Evolutionary conservation across 2,888 invertebrate genomes (phyloP).

Genomic region (Acrocyrtus sp.): DNA sequence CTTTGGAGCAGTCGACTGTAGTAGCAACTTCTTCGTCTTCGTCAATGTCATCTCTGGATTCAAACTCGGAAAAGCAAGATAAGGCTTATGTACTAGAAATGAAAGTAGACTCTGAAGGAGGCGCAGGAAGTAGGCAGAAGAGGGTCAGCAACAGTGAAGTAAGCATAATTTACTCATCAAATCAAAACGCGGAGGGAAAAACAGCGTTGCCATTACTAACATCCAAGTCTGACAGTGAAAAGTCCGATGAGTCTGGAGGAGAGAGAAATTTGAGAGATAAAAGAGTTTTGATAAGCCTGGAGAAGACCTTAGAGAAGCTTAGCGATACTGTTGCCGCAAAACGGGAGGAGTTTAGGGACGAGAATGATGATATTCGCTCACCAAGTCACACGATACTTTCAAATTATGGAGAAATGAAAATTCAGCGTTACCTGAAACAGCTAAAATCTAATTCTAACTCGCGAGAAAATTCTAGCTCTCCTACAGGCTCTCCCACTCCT

Average conservation of each 20-base stretch:
- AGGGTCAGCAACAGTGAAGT: not conserved
- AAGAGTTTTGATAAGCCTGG: conserved; percentile 29
- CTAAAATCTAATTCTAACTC: conserved; percentile 56
- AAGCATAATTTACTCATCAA: not conserved
- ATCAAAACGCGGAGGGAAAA: not conserved
- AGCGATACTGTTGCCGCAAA: conserved; percentile 17
- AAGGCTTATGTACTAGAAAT: conserved; percentile 32
- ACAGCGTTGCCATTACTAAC: conserved; percentile 1
- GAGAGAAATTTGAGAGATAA: too few species aligned
- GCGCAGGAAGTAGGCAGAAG: not conserved
- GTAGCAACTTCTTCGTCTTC: conserved; percentile 36
- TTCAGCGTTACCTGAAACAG: conserved; percentile 61
- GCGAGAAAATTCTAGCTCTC: conserved; percentile 44
- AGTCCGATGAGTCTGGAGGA: not conserved
- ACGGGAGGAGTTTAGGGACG: conserved; percentile 8
- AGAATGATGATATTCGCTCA: conserved; percentile 30
- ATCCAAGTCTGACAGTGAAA: conserved; percentile 2
- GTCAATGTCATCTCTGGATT: conserved; percentile 37
- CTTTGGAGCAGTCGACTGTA: too few species aligned
- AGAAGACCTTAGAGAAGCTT: too few species aligned
- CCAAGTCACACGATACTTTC: conserved; percentile 58
- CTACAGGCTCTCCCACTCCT: conserved; percentile 40
- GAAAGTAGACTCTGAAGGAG: conserved; percentile 12
- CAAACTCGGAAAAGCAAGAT: conserved; percentile 19
- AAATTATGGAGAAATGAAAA: conserved; percentile 62